Evolutionary conservation across 2,113 vertebrate species (phyloP).

Genomic region (Columba janthina): DNA sequence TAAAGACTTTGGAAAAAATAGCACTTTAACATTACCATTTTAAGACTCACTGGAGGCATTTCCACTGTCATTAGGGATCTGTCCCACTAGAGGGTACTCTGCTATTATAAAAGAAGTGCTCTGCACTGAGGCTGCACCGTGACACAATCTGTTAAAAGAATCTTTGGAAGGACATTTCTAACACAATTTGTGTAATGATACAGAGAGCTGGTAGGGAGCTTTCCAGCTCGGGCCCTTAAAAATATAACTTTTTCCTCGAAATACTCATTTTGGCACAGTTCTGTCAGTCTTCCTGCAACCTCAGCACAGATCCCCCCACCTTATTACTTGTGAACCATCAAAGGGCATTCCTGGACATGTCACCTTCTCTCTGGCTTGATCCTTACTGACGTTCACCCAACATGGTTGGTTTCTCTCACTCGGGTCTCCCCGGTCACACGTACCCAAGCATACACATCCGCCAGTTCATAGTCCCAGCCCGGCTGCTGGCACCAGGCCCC

Average conservation of each 20-base stretch:
- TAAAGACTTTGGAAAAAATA: not conserved
- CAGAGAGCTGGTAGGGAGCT: not conserved
- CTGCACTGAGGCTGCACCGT: fast-evolving
- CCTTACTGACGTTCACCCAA: not conserved
- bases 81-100: conserved; percentile 5
- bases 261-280: not conserved
- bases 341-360: fast-evolving
- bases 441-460: fast-evolving
- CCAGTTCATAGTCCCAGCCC: not conserved
- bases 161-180: not conserved
- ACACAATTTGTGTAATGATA: fast-evolving
- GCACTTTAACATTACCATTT: fast-evolving
- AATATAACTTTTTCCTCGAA: fast-evolving
- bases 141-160: not conserved
- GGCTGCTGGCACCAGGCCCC: not conserved
- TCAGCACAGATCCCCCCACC: not conserved
- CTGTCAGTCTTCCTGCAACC: not conserved
- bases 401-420: not conserved
- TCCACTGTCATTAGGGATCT: not conserved
- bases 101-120: not conserved
- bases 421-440: not conserved
- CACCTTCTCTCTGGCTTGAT: not conserved
- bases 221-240: not conserved
- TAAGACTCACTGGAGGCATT: not conserved
- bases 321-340: not conserved